Base-by-base conservation (phyloP, 2,888 invertebrate genomes). In the Spatulosminthurus flaviceps region DNA sequence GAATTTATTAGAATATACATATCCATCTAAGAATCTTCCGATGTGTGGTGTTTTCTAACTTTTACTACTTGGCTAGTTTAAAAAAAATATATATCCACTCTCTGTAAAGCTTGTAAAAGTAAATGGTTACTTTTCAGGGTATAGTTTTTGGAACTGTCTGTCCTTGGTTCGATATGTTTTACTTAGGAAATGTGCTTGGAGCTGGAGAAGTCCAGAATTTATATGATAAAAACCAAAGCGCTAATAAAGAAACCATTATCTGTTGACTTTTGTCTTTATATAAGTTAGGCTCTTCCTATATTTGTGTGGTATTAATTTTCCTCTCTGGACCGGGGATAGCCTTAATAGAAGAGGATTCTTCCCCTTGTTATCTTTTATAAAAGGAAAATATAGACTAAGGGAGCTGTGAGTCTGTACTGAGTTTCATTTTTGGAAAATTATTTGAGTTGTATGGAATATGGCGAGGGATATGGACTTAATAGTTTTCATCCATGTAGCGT, bases 161-260 rank as follows among this genome's bases (percentile, higher is more conserved):
- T n/a, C n/a, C n/a, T n/a, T n/a, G n/a, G n/a, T n/a, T n/a, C n/a
- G n/a, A n/a, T n/a, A n/a, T n/a, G n/a, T n/a, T n/a, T n/a, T n/a
- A n/a, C n/a, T n/a, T 51, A n/a, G 4, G 16, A 19, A 51, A 9
- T 19, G n/a, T 51, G 51, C n/a, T 5, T 16, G 11, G 22, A 28
- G 13, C 26, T 29, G 67, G 26, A 67, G 26, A 67, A n/a, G n/a
- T 29, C 24, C 16, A n/a, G 28, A 67, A 67, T 67, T 67, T n/a
- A 67, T 67, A 67, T 29, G 67, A 67, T 67, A 67, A n/a, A n/a
- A n/a, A 67, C 67, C 29, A 16, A 28, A 67, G 28, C 67, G 29
- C 67, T 67, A 67, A 67, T 67, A 67, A 67, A 67, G 67, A 67
- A 67, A 67, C 67, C 67, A 67, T 67, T 67, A 67, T 67, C 67